A percentile compares a stretch with the other conserved stretches of the same genome.
Evolutionary conservation across 2,797 vertebrate genomes (phyloP).

Genomic region (Leptoclinus maculatus): DNA sequence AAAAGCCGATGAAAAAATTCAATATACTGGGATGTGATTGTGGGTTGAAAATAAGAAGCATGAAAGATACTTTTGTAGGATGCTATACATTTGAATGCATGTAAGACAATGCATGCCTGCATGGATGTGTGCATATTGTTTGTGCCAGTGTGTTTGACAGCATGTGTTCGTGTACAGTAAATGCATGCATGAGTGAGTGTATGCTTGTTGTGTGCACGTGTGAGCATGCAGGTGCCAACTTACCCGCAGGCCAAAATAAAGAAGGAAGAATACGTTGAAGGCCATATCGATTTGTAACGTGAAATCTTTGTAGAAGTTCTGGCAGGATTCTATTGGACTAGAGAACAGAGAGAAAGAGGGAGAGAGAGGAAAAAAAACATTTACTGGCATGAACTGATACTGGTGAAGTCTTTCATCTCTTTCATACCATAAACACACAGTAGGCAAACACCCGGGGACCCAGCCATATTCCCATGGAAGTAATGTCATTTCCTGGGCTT

Average conservation of each 20-base stretch:
- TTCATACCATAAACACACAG: not conserved
- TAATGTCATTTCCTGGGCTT: not conserved
- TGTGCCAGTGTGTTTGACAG: not conserved
- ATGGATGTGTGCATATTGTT: not conserved
- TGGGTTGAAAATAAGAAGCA: not conserved
- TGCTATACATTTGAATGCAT: not conserved
- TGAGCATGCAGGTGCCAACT: conserved; percentile 68
- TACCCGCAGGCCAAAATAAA: conserved; percentile 99
- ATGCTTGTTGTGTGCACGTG: not conserved
- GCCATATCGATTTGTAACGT: conserved; percentile 99
- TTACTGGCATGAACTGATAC: not conserved
- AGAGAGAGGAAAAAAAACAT: not conserved
- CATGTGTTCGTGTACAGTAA: not conserved
- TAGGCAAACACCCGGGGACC: not conserved
- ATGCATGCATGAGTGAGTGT: conserved; percentile 3
- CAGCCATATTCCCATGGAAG: not conserved
- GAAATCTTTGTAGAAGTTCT: conserved; percentile 99
- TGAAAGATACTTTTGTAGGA: not conserved
- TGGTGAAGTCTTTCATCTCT: not conserved
- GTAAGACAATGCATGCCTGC: not conserved
- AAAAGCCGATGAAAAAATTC: not conserved
- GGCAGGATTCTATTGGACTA: conserved; percentile 99
- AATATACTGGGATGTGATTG: not conserved
- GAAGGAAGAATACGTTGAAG: conserved; percentile 99
- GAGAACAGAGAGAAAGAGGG: conserved; percentile 66